These are phyloP conservation scores for Callimorpha dominula DNA, from an alignment of 2,888 invertebrate genomes.

Conservation along the genomic window DNA sequence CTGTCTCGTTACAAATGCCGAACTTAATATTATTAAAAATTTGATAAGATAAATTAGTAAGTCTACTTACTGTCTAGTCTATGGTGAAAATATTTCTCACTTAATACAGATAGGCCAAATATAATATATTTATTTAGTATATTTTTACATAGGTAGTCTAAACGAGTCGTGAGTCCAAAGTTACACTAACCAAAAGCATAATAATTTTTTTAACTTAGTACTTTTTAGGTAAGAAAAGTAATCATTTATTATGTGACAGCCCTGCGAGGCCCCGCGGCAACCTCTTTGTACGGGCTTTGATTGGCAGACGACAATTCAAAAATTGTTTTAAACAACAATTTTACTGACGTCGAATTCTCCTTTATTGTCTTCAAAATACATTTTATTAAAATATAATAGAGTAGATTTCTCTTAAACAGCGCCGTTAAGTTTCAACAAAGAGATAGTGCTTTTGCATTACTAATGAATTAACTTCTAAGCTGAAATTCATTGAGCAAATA, in stretches of 20 bases:
- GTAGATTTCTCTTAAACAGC: constrained; percentile 20
- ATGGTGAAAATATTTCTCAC: not conserved
- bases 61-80: not conserved
- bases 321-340: constrained; percentile 59
- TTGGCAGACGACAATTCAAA: constrained; percentile 69
- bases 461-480: constrained; percentile 5
- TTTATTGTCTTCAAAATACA: constrained; percentile 27
- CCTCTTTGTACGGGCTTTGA: constrained; percentile 64
- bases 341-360: constrained; percentile 48
- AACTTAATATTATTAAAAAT: not conserved
- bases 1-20: too few species aligned
- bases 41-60: not conserved
- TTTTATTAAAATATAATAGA: constrained; percentile 1
- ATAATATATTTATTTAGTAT: not conserved
- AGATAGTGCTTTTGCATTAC: constrained; percentile 16
- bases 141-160: not conserved
- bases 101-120: not conserved
- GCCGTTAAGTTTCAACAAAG: constrained; percentile 25
- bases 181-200: not conserved
- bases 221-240: constrained; percentile 5
- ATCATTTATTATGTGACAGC: constrained; percentile 26
- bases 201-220: not conserved
- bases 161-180: not conserved
- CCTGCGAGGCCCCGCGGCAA: constrained; percentile 51
- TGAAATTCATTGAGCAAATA: not conserved